Evolutionary conservation across 2,797 vertebrate species (phyloP), one percentile per base, ranked within the genome.

Genomic region (Neomorphus geoffroyi): DNA sequence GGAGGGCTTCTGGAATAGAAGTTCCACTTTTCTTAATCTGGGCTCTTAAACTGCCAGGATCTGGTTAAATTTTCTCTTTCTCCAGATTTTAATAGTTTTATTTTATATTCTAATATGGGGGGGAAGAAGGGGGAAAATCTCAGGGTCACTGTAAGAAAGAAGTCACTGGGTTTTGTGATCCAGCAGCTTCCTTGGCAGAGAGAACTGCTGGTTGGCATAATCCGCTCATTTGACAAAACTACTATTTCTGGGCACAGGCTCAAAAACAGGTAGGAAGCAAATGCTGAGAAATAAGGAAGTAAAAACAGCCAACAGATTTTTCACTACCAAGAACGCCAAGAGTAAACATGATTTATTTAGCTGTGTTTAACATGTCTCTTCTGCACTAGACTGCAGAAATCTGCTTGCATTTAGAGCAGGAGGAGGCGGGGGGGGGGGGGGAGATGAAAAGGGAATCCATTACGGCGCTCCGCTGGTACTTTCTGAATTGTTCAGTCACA

Each of bases 241-340:
- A 98, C 98, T 98, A 98, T 98, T 98, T 98, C 98, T 98, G 98
- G 98, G 98, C 98, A 98, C 95, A 16, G 84, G 72, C 97, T 98
- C 98, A 98, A 98, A 98, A 98, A 97, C 98, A 98, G 98, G 98
- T 98, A 98, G 98, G 98, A 98, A 98, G 98, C 97, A 98, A 98
- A 98, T 96, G 97, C 97, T 97, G 97, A 98, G 97, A 98, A 98
- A 98, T 97, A 97, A 98, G 98, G 98, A 98, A 98, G 98, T 97
- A 96, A 97, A 98, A 98, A 97, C 96, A 98, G 97, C 98, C 97
- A 98, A 98, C 97, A 97, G 94, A 97, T 98, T 97, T 97, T 97
- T 97, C 97, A 97, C 97, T 97, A 96, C 95, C 95, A 96, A 97
- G 97, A 97, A 98, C 88, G 96, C 97, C 97, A 98, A 98, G 97